A percentile compares a stretch with the other conserved stretches of the same genome.
These are phyloP conservation scores for Tringa solitaria DNA, from an alignment of 2,113 vertebrate genomes.

Conservation along the genomic window DNA sequence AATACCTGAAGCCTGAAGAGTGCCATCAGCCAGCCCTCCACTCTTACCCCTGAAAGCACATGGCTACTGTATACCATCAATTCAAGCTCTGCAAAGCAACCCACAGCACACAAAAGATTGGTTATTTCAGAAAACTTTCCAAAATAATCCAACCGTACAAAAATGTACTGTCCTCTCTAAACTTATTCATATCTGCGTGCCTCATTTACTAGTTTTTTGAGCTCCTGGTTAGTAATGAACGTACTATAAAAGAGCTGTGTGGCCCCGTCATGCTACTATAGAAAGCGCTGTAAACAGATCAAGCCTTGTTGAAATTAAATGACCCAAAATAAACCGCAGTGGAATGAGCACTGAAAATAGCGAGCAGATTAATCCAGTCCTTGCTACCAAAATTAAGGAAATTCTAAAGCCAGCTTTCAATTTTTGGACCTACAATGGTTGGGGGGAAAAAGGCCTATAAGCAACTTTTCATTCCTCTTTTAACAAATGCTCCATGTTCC, in stretches of 20 bases:
- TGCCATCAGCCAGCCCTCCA: not conserved
- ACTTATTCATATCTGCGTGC: not conserved
- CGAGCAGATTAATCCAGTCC: not conserved
- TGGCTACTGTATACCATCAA: not conserved
- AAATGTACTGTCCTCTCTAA: constrained; percentile 15
- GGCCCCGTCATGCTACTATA: not conserved
- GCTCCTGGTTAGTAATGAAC: not conserved
- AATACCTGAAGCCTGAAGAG: not conserved
- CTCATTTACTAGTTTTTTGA: constrained; percentile 19
- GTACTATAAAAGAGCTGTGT: constrained; percentile 1
- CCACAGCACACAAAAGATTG: not conserved
- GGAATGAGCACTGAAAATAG: constrained; percentile 45
- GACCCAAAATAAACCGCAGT: constrained; percentile 54
- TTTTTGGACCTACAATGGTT: not conserved
- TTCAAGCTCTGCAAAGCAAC: not conserved
- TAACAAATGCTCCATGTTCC: not conserved
- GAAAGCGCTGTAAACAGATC: constrained; percentile 34
- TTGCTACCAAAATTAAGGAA: constrained; percentile 6
- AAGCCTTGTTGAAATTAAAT: constrained; percentile 63
- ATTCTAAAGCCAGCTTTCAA: not conserved
- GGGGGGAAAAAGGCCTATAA: not conserved
- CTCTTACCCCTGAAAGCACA: not conserved
- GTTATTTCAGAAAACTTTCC: constrained; percentile 38
- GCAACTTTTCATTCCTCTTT: not conserved
- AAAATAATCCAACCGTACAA: constrained; percentile 28